These are phyloP conservation scores for Rhegmatorhina hoffmannsi DNA, from an alignment of 2,113 vertebrate genomes.

Conservation along the genomic window DNA sequence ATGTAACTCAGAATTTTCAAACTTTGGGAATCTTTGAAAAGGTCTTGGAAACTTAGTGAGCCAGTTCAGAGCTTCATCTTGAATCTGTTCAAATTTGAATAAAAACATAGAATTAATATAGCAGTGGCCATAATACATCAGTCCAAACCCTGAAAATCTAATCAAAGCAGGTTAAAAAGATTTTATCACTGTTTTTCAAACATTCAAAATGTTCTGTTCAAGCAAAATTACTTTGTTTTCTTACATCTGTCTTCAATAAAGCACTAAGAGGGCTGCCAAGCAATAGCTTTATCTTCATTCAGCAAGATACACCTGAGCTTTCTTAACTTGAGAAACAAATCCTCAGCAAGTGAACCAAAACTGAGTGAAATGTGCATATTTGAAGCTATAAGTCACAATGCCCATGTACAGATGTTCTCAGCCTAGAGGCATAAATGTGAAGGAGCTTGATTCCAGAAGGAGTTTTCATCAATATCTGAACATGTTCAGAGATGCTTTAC, in stretches of 20 bases:
- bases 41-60: conserved; percentile 18
- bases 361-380: not conserved
- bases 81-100: not conserved
- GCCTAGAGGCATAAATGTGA: not conserved
- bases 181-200: not conserved
- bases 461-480: not conserved
- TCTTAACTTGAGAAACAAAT: conserved; percentile 4
- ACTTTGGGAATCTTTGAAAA: not conserved
- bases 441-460: not conserved
- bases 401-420: not conserved
- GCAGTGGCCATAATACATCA: not conserved
- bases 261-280: conserved; percentile 19
- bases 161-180: not conserved
- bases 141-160: not conserved
- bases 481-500: not conserved
- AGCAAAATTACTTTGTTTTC: not conserved
- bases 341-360: not conserved
- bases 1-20: conserved; percentile 3
- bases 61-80: conserved; percentile 11
- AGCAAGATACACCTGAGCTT: conserved; percentile 40
- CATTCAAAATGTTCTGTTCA: not conserved
- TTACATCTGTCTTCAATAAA: conserved; percentile 1
- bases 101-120: not conserved
- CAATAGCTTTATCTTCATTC: conserved; percentile 19
- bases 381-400: conserved; percentile 9